Evolutionary conservation across 2,797 vertebrate genomes (phyloP), one percentile per base, ranked within the genome.

Genomic region (Denticeps clupeoides): DNA sequence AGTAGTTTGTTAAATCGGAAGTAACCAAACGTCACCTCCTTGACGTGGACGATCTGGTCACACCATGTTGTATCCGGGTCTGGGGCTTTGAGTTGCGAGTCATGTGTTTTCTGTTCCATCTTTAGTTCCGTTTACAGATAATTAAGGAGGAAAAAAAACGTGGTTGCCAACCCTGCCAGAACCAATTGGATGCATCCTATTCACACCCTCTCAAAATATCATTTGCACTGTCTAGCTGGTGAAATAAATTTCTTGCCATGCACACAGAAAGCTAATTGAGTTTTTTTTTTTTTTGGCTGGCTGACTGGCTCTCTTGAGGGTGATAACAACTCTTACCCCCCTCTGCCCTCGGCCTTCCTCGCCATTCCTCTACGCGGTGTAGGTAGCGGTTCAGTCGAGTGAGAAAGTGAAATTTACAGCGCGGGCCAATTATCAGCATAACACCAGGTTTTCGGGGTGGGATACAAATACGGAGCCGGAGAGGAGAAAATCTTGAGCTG

Each of bases 361-460:
- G 18, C 4, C 22, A 38, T 24, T 3, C 15, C 5, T 13, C 38
- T 10, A 26, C 13, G 15, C 62, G 65, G 58, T 68, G 61, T 64
- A 65, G 55, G 62, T 63, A 67, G 70, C 68, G 63, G 67, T 72
- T 77, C 70, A 77, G 64, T 65, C 63, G 67, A 75, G 73, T 77
- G 74, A 63, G 62, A 75, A 76, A 69, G 59, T 60, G 72, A 69
- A 79, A 72, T 80, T 60, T 64, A 73, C 66, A 69, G 65, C 67
- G 66, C 68, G 69, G 60, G 68, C 72, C 75, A 77, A 78, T 81
- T 78, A 80, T 74, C 68, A 74, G 70, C 49, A 45, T 70, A 75
- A 77, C 79, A 77, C 71, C 77, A 72, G 63, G 63, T 63, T 68
- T n/a, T 6, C 59, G 77, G 69, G 65, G 71, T 69, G 64, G 58